phyloP scores from a whole-genome alignment of 2,888 invertebrate species.

The Campoplex nolae region DNA sequence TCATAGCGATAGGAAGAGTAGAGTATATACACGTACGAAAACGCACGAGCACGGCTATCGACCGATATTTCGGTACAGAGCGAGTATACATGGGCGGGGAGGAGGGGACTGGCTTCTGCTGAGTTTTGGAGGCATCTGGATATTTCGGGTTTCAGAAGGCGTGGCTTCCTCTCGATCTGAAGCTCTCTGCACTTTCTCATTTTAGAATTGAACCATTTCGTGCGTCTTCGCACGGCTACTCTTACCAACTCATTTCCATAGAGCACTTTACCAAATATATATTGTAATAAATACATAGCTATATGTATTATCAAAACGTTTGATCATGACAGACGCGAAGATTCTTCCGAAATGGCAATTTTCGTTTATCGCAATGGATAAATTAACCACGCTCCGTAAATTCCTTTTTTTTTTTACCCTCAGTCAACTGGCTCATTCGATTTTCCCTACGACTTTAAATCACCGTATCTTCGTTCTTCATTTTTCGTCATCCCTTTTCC shows the following conservation, averaged over 20 bases:
- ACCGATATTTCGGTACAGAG: conserved; percentile 71
- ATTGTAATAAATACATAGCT: neutral
- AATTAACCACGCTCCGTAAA: conserved; percentile 66
- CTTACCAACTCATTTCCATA: conserved; percentile 52
- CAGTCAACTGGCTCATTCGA: conserved; percentile 41
- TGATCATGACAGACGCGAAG: conserved; percentile 53
- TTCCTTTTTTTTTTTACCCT: conserved; percentile 40
- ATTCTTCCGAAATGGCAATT: conserved; percentile 58
- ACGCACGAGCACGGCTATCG: conserved; percentile 54
- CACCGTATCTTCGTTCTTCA: conserved; percentile 10
- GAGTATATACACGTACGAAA: conserved; percentile 6
- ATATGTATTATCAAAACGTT: conserved; percentile 2
- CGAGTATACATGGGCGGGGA: conserved; percentile 43
- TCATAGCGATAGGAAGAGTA: conserved; percentile 55
- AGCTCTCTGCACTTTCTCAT: conserved; percentile 48
- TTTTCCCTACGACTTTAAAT: conserved; percentile 46
- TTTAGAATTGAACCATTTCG: conserved; percentile 5
- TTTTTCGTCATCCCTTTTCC: conserved; percentile 9
- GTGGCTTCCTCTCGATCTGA: conserved; percentile 66
- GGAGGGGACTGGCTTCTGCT: conserved; percentile 60
- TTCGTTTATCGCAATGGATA: conserved; percentile 52
- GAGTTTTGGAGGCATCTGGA: conserved; percentile 72
- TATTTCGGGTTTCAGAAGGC: conserved; percentile 72
- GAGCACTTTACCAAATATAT: conserved; percentile 13
- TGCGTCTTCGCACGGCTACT: conserved; percentile 38